Conservation (phyloP, 1,140 invertebrate genomes). For the Meloidogyne chitwoodi region DNA sequence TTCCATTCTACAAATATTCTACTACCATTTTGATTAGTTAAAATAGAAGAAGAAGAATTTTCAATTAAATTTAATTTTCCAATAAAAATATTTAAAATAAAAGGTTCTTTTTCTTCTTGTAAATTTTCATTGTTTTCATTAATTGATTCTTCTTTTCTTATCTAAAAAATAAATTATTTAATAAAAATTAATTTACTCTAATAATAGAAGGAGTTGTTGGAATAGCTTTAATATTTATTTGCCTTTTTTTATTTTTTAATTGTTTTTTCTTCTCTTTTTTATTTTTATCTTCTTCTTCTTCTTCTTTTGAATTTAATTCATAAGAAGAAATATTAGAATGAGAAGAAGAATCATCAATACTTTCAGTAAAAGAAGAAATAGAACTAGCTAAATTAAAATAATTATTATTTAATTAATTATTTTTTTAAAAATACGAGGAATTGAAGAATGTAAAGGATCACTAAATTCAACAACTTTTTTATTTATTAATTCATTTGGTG, state of each 20-base stretch:
- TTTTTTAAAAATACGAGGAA: constrained; percentile 40
- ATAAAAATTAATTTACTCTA: constrained; percentile 3
- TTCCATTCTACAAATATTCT: constrained; percentile 51
- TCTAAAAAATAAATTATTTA: constrained; percentile 8
- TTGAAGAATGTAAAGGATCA: constrained; percentile 49
- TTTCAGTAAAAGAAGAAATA: constrained; percentile 16
- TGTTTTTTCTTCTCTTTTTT: background rate
- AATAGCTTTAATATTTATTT: background rate
- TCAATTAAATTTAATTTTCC: constrained; percentile 31
- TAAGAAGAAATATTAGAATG: background rate
- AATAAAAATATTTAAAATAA: constrained; percentile 21
- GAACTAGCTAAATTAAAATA: background rate
- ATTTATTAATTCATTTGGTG: background rate
- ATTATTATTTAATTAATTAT: background rate
- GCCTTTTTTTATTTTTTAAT: background rate
- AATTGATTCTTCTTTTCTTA: background rate
- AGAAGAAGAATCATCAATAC: constrained; percentile 1
- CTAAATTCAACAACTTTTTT: constrained; percentile 38
- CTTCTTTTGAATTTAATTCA: background rate
- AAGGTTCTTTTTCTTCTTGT: constrained; percentile 6
- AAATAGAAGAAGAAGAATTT: constrained; percentile 30
- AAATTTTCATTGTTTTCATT: background rate
- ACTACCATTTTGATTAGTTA: constrained; percentile 22
- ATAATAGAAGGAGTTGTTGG: constrained; percentile 8
- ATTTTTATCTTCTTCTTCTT: background rate